Conservation (phyloP, 2,113 vertebrate genomes). For the Macaca nemestrina region DNA sequence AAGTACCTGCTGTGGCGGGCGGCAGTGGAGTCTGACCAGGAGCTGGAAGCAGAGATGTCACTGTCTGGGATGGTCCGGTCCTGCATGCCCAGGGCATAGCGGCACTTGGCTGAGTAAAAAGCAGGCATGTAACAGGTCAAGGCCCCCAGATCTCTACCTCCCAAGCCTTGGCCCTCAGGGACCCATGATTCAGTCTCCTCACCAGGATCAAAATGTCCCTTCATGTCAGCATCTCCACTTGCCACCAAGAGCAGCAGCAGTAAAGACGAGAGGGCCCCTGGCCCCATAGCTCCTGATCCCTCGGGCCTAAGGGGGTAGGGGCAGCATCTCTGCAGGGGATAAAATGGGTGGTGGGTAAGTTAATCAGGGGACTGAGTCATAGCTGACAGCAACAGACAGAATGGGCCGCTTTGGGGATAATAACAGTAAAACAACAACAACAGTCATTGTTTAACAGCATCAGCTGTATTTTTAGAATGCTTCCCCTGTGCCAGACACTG, state of each 20-base stretch:
- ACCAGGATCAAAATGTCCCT: constrained; percentile 82
- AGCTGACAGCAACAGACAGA: not conserved
- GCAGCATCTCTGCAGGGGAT: constrained; percentile 68
- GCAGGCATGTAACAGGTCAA: not conserved
- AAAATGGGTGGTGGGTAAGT: not conserved
- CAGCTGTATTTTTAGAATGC: not conserved
- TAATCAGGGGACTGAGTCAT: not conserved
- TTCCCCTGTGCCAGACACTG: not conserved
- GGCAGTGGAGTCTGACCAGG: constrained; percentile 96
- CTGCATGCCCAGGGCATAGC: constrained; percentile 97
- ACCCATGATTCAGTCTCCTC: constrained; percentile 15
- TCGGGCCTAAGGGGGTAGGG: constrained; percentile 16
- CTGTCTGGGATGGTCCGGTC: constrained; percentile 93
- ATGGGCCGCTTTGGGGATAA: not conserved
- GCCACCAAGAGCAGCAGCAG: constrained; percentile 55
- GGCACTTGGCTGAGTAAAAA: constrained; percentile 87
- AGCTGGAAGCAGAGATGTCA: constrained; percentile 92
- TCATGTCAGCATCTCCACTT: constrained; percentile 71
- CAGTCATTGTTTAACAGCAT: not conserved
- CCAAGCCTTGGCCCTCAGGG: not conserved
- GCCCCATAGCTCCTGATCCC: constrained; percentile 58
- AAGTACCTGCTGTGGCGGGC: constrained; percentile 93
- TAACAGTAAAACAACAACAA: not conserved
- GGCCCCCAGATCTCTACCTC: not conserved
- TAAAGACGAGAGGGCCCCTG: not conserved